Evolutionary conservation across 1,140 invertebrate genomes (phyloP).

Genomic region (Drosophila repleta): DNA sequence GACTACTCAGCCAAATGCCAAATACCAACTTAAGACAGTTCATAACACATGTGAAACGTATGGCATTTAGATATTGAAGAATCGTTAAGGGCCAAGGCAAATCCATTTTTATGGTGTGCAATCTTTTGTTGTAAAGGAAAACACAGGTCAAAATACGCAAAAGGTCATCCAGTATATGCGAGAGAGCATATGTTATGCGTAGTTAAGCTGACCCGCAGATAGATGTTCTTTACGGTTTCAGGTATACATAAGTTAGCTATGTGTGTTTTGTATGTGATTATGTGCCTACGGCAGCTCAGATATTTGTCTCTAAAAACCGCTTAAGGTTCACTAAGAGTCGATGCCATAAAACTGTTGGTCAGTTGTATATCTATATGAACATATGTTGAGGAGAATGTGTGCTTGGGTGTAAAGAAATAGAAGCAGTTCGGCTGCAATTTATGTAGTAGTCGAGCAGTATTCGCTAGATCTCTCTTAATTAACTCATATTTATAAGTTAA

Average conservation of each 20-base stretch:
- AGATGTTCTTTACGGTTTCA: not conserved
- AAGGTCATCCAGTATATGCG: not conserved
- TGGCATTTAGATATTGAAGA: not conserved
- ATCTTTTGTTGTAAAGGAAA: not conserved
- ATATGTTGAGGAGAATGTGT: too few relatives aligned
- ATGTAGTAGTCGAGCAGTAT: too few relatives aligned
- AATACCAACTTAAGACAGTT: too few relatives aligned
- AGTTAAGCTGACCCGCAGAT: not conserved
- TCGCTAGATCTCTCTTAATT: too few relatives aligned
- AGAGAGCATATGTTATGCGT: slow-evolving; percentile 6
- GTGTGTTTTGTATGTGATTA: too few relatives aligned
- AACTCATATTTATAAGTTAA: too few relatives aligned
- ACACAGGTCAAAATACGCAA: not conserved
- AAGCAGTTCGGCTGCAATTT: too few relatives aligned
- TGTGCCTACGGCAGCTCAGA: not conserved
- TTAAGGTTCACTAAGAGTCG: slow-evolving; percentile 5
- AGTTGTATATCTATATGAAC: too few relatives aligned
- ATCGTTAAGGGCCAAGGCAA: too few relatives aligned
- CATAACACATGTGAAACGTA: not conserved
- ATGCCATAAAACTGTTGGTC: slow-evolving; percentile 39
- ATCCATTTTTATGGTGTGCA: too few relatives aligned
- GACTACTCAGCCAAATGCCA: not conserved
- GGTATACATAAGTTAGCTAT: slow-evolving; percentile 8
- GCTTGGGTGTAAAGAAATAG: too few relatives aligned
- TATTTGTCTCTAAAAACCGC: slow-evolving; percentile 23